Conservation (phyloP, 2,797 vertebrate species). For the Dipus sagitta region DNA sequence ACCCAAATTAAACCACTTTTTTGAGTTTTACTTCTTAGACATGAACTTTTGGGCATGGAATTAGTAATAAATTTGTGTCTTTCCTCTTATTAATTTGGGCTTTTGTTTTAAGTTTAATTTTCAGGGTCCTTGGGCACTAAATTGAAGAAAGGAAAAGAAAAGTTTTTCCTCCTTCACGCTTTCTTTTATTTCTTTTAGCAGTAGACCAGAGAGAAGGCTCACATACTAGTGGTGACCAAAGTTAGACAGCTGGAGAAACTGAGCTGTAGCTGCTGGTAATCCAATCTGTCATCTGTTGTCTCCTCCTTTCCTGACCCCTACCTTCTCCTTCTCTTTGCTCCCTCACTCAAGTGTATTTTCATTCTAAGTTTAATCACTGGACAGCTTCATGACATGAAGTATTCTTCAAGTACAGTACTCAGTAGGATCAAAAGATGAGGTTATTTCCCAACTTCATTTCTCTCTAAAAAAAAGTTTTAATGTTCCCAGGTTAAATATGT, state of each 20-base stretch:
- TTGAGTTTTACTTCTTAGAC: neutral
- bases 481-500: neutral
- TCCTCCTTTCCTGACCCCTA: neutral
- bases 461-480: slow-evolving; percentile 31
- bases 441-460: slow-evolving; percentile 27
- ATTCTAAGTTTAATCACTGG: slow-evolving; percentile 4
- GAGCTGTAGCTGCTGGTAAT: neutral
- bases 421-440: neutral
- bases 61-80: neutral
- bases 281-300: neutral
- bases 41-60: neutral
- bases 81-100: neutral
- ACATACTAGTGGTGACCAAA: neutral
- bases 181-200: neutral
- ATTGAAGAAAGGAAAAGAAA: neutral
- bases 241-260: neutral
- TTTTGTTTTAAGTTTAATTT: neutral
- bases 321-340: neutral
- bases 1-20: neutral
- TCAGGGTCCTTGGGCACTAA: neutral
- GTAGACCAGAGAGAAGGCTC: neutral
- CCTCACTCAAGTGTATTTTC: neutral
- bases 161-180: neutral
- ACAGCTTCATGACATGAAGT: slow-evolving; percentile 6
- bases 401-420: neutral